These are phyloP conservation scores for Thecocarcelia acutangulata DNA, from an alignment of 2,888 invertebrate species.

Conservation along the genomic window DNA sequence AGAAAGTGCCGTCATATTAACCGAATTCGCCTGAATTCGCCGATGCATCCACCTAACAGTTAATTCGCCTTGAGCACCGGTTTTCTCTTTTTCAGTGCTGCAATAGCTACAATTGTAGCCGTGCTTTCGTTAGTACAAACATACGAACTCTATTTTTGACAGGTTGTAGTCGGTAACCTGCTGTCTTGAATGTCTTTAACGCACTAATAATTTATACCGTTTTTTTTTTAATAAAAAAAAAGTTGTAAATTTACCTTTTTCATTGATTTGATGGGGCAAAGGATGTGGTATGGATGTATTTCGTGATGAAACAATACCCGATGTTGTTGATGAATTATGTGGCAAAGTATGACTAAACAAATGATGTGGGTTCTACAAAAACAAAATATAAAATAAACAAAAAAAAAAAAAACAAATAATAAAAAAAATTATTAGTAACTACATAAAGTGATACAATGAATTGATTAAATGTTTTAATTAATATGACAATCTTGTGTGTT, in stretches of 20 bases:
- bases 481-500: not conserved
- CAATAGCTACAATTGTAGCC: too few relatives aligned
- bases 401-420: conserved; percentile 49
- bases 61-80: too few relatives aligned
- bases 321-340: conserved; percentile 71
- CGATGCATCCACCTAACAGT: too few relatives aligned
- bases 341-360: conserved; percentile 78
- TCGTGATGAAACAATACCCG: conserved; percentile 77
- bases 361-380: conserved; percentile 74
- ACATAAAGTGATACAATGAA: conserved; percentile 14
- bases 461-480: conserved; percentile 26
- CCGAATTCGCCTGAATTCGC: too few relatives aligned
- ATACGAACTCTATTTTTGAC: too few relatives aligned
- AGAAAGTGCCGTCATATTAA: too few relatives aligned
- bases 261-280: conserved; percentile 80
- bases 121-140: too few relatives aligned
- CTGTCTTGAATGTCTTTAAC: too few relatives aligned
- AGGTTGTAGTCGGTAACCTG: too few relatives aligned
- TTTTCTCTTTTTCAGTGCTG: too few relatives aligned
- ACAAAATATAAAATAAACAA: conserved; percentile 56
- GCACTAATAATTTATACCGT: too few relatives aligned
- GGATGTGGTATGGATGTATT: conserved; percentile 82
- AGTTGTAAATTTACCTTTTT: conserved; percentile 70
- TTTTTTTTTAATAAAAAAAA: conserved; percentile 32
- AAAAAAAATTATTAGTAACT: conserved; percentile 36